Percentiles rank a stretch among this genome's conserved stretches.
phyloP scores from a whole-genome alignment of 2,113 vertebrate species.

The Pomatostomus ruficeps region DNA sequence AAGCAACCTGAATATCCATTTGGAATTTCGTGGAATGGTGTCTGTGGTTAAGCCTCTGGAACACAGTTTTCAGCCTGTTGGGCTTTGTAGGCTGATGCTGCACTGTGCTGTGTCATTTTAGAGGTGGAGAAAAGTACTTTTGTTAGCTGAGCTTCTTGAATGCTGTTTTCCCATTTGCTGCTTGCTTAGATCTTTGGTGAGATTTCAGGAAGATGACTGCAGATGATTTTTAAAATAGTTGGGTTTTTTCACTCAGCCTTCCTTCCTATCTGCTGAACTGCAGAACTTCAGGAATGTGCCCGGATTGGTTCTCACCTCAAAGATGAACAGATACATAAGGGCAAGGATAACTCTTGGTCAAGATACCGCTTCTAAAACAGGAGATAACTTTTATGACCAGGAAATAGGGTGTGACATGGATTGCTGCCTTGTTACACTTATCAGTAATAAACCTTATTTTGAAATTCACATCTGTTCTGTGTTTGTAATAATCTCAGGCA shows the following conservation, averaged over 20 bases:
- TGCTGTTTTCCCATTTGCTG: not conserved
- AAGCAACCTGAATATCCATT: not conserved
- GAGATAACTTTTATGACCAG: not conserved
- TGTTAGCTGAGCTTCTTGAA: not conserved
- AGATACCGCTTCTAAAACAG: not conserved
- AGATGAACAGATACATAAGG: not conserved
- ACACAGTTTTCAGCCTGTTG: accelerated
- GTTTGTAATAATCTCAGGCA: not conserved
- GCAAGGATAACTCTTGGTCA: not conserved
- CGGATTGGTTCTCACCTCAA: not conserved
- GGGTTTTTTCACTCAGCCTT: not conserved
- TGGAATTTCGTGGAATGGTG: not conserved
- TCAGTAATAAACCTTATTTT: not conserved
- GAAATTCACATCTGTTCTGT: not conserved
- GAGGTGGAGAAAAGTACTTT: not conserved
- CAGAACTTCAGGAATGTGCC: not conserved
- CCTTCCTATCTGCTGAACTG: not conserved
- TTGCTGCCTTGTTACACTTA: not conserved
- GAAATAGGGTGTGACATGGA: not conserved
- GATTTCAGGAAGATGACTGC: not conserved
- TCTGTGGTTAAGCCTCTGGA: not conserved
- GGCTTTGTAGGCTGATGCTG: not conserved
- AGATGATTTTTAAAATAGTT: not conserved
- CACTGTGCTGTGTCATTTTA: not conserved
- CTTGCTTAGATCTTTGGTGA: not conserved